These are phyloP conservation scores for Drosophila pseudoobscura DNA, from an alignment of 1,140 invertebrate genomes.

Conservation along the genomic window DNA sequence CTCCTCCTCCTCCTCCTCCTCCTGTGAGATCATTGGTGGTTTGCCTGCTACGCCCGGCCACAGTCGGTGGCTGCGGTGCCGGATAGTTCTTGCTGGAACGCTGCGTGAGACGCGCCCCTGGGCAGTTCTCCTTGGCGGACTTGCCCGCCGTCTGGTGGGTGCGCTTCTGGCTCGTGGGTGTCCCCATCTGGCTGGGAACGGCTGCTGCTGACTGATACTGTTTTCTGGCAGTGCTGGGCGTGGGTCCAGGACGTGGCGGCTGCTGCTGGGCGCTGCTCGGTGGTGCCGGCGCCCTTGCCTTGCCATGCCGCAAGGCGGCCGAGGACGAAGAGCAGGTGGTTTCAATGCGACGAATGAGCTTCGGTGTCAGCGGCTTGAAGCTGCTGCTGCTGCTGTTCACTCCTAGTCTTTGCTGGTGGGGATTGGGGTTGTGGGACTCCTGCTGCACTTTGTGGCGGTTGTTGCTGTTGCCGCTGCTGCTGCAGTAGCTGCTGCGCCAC, in stretches of 20 bases:
- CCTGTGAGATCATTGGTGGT: conserved; percentile 70
- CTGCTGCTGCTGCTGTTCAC: conserved; percentile 36
- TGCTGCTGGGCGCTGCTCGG: conserved; percentile 23
- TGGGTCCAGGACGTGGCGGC: conserved; percentile 27
- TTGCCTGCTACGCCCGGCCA: conserved; percentile 41
- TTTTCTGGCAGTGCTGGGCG: conserved; percentile 50
- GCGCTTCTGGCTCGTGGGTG: conserved; percentile 71
- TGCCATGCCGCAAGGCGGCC: conserved; percentile 40
- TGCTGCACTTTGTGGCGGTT: conserved; percentile 43
- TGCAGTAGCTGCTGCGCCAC: conserved; percentile 74
- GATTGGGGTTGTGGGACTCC: not conserved
- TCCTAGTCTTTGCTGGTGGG: conserved; percentile 31
- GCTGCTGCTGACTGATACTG: conserved; percentile 45
- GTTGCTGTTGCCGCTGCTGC: conserved; percentile 49
- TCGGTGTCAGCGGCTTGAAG: conserved; percentile 76
- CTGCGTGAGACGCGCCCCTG: conserved; percentile 33
- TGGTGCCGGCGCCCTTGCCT: conserved; percentile 55
- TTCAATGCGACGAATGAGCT: conserved; percentile 77
- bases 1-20: conserved; percentile 15
- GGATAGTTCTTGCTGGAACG: conserved; percentile 77
- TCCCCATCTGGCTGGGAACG: conserved; percentile 23
- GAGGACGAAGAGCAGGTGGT: conserved; percentile 51
- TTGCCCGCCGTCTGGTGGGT: conserved; percentile 61
- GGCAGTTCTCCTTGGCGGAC: conserved; percentile 75
- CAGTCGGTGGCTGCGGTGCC: conserved; percentile 67